These are phyloP conservation scores for Siderastrea siderea DNA, from an alignment of 92 coral and sea anemone species.

Conservation along the genomic window DNA sequence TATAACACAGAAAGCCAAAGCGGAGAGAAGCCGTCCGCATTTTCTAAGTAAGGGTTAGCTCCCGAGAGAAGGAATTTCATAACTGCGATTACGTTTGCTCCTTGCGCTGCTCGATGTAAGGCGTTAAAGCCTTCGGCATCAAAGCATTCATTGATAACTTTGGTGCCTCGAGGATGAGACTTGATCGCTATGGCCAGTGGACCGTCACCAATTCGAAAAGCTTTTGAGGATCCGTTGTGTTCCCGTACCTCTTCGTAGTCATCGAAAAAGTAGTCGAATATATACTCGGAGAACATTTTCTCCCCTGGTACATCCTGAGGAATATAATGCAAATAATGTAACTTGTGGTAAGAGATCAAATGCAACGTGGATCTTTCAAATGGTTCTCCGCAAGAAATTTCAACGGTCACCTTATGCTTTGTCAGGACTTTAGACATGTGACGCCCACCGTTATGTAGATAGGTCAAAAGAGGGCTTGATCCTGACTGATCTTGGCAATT, in stretches of 20 bases:
- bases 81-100: slow-evolving; percentile 68
- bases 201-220: neutral
- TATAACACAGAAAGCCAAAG: slow-evolving; percentile 12
- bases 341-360: slow-evolving; percentile 54
- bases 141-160: neutral
- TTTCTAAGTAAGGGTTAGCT: slow-evolving; percentile 31
- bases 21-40: neutral
- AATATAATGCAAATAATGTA: too few relatives aligned
- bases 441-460: slow-evolving; percentile 51
- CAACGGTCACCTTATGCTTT: slow-evolving; percentile 16
- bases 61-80: slow-evolving; percentile 32
- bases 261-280: slow-evolving; percentile 51
- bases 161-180: neutral
- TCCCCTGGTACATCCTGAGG: neutral
- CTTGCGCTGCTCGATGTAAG: slow-evolving; percentile 78
- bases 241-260: slow-evolving; percentile 14
- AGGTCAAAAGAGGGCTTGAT: slow-evolving; percentile 6
- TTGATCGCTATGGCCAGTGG: neutral
- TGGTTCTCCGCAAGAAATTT: slow-evolving; percentile 37
- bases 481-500: slow-evolving; percentile 11
- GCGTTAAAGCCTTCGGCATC: slow-evolving; percentile 60
- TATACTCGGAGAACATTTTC: neutral
- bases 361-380: slow-evolving; percentile 56
- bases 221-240: neutral
- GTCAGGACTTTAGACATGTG: slow-evolving; percentile 59